These are phyloP conservation scores for Heliconius erato DNA, from an alignment of 2,888 invertebrate genomes.

Conservation along the genomic window DNA sequence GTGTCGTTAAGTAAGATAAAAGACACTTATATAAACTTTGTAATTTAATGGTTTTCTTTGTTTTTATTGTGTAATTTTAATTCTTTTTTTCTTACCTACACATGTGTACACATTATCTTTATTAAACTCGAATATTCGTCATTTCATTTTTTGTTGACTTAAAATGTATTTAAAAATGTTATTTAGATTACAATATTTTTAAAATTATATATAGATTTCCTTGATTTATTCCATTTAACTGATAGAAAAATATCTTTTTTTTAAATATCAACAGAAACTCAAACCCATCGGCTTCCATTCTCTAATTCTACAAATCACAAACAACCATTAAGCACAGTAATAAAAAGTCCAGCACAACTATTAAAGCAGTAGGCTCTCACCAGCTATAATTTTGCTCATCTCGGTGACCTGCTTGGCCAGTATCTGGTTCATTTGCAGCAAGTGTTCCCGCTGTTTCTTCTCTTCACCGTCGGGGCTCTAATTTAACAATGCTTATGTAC, in stretches of 20 bases:
- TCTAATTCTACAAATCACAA: background rate
- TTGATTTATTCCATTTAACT: too few species aligned
- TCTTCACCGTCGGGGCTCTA: conserved; percentile 93
- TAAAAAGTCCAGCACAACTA: conserved; percentile 50
- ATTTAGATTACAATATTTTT: too few species aligned
- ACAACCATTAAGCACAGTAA: conserved; percentile 41
- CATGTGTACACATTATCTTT: too few species aligned
- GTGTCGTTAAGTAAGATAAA: background rate
- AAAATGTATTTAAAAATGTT: too few species aligned
- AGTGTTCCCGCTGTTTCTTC: conserved; percentile 94
- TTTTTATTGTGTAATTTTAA: background rate
- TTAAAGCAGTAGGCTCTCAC: conserved; percentile 85
- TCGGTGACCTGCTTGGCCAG: conserved; percentile 97
- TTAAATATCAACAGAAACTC: background rate
- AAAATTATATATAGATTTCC: too few species aligned
- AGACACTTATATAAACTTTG: background rate
- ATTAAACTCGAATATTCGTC: too few species aligned
- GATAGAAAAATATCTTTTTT: too few species aligned
- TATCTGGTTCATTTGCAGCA: conserved; percentile 96
- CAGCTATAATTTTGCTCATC: conserved; percentile 97
- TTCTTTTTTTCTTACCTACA: background rate
- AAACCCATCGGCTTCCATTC: background rate
- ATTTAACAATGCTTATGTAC: conserved; percentile 70
- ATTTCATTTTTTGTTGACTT: too few species aligned
- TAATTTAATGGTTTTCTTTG: background rate